A percentile compares a stretch with the other conserved stretches of the same genome.
Conservation (phyloP, 1,140 invertebrate species). For the Drosophila pachea region DNA sequence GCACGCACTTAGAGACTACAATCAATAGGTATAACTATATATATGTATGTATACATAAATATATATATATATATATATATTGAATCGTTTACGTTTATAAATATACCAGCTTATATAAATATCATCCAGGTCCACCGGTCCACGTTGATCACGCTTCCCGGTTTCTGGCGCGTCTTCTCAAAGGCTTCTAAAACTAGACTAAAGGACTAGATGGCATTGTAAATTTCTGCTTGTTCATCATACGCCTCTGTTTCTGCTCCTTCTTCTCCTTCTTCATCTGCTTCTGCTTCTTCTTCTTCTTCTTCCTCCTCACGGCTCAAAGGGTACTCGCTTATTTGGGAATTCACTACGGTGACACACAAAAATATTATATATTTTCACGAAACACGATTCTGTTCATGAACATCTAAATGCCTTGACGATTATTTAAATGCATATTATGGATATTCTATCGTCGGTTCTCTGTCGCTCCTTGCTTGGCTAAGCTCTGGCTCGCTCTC, state of each 20-base stretch:
- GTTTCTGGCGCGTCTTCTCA: slow-evolving; percentile 12
- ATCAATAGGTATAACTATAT: slow-evolving; percentile 41
- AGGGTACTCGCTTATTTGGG: too few relatives aligned
- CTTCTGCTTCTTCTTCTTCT: neutral
- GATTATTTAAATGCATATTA: slow-evolving; percentile 14
- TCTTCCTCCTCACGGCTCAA: neutral
- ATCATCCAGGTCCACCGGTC: slow-evolving; percentile 34
- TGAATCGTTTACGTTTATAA: slow-evolving; percentile 51
- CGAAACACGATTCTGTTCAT: neutral
- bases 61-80: slow-evolving; percentile 29
- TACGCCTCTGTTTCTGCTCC: neutral
- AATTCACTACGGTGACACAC: neutral
- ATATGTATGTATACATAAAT: slow-evolving; percentile 61
- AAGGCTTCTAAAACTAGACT: slow-evolving; percentile 36
- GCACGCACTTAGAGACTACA: slow-evolving; percentile 61
- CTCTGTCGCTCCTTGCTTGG: neutral
- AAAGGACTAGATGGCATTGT: too few relatives aligned
- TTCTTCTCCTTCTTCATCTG: neutral
- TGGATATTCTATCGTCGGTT: slow-evolving; percentile 8
- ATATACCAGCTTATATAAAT: slow-evolving; percentile 57
- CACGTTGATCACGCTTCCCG: neutral
- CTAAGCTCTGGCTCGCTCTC: too few relatives aligned
- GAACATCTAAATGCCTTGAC: slow-evolving; percentile 15
- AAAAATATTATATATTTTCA: slow-evolving; percentile 1
- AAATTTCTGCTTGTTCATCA: too few relatives aligned